Base-by-base conservation (phyloP, 2,113 vertebrate species). In the Pandion haliaetus region DNA sequence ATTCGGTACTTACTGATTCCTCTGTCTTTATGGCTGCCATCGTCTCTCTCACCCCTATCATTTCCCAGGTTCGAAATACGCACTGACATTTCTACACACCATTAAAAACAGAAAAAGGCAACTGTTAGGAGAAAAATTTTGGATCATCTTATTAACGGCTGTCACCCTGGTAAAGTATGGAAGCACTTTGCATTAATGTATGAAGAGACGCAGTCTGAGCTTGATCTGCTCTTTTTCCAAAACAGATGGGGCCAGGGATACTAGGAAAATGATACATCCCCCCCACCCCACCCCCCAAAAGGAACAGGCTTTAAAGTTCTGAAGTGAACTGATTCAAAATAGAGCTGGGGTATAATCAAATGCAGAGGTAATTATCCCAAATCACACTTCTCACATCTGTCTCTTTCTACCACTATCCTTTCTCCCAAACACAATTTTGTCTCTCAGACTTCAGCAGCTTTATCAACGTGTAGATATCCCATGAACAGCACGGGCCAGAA, bases 41-140 rank as follows among this genome's bases (percentile, higher is more conserved):
- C 99, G 2, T 99, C 99, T 50, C 99, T 96, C 97, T 99, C 99
- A 4, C 99, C 99, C 89, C 99, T 96, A 62, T 99, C 99, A 1
- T 99, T 99, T 59, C 99, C 99, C 97, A 99, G 98, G 98, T 99
- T 99, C 86, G 99, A 99, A 99, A 99, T 99, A 13, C 99, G 98
- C 97, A 99, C 99, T 7, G 99, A 99, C 99, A 99, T 99, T 97
- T 99, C 99, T 99, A 92, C 81, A 95, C 90, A 89, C 79, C 45
- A n/a, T 94, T 49, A 93, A 81, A 98, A 90, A 97, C 91, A 98
- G 62, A 97, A 80, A 97, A 96, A 97, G 67, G 91, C 87, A 96
- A 95, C 86, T 91, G 95, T 40, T 97, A 76, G 96, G 72, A 91
- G 86, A 28, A 82, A 62, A 76, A 72, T 25, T 66, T 66, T 80